Conservation (phyloP, 1,140 invertebrate species). For the Anastrepha obliqua region DNA sequence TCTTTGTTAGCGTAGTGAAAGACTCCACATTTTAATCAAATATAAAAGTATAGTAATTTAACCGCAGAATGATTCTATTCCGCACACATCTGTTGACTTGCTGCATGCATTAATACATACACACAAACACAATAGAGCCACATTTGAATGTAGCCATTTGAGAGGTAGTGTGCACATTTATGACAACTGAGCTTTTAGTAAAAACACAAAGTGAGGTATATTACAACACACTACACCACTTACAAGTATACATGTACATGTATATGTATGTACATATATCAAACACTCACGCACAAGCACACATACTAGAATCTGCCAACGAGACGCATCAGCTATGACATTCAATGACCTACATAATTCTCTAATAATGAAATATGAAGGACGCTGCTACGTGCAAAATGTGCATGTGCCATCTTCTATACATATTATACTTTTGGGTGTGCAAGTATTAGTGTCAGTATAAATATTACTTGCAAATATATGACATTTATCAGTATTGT, state of each 20-base stretch:
- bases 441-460: neutral
- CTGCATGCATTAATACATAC: neutral
- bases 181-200: slow-evolving; percentile 17
- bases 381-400: slow-evolving; percentile 1
- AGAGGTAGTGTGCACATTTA: neutral
- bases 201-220: slow-evolving; percentile 21
- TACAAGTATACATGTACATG: neutral
- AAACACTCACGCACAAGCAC: neutral
- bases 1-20: too few relatives aligned
- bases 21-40: too few relatives aligned
- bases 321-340: neutral
- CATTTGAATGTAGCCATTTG: too few relatives aligned
- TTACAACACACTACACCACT: neutral
- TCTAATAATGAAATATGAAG: neutral
- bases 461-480: neutral
- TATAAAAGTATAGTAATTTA: neutral
- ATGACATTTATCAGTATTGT: neutral
- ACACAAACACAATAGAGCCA: neutral
- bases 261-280: neutral
- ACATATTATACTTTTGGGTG: neutral
- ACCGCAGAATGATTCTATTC: neutral
- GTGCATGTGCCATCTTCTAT: neutral
- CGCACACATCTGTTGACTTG: neutral
- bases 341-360: neutral
- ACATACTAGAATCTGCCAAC: neutral